phyloP scores from a whole-genome alignment of 2,113 vertebrate species.

The Pelodiscus sinensis region DNA sequence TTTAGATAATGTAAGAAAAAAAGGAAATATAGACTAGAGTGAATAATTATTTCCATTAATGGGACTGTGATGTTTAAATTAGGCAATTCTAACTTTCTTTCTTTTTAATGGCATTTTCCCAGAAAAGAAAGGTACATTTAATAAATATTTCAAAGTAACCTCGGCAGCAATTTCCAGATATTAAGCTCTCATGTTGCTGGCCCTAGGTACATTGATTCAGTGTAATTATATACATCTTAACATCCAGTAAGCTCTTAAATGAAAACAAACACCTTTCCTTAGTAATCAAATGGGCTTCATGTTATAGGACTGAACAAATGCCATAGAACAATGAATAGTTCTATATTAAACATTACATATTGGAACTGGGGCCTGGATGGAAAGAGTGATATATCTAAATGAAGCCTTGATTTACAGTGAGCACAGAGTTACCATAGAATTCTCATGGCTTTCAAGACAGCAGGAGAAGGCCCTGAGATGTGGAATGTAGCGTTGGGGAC shows the following conservation, averaged over 20 bases:
- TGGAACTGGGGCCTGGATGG: neutral
- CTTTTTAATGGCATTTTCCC: conserved; percentile 66
- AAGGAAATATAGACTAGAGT: neutral
- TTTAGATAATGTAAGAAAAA: conserved; percentile 28
- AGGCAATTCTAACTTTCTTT: conserved; percentile 53
- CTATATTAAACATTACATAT: neutral
- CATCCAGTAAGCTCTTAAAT: conserved; percentile 53
- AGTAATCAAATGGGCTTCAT: conserved; percentile 16
- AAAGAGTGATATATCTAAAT: conserved; percentile 24
- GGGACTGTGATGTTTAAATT: conserved; percentile 18
- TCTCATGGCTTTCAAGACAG: neutral
- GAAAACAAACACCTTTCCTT: conserved; percentile 56
- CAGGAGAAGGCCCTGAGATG: rapidly evolving
- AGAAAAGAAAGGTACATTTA: conserved; percentile 63
- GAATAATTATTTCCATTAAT: conserved; percentile 62
- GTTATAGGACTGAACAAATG: neutral
- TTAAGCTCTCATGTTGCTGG: conserved; percentile 63
- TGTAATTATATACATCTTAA: conserved; percentile 35
- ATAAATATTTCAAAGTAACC: conserved; percentile 69
- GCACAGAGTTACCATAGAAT: neutral
- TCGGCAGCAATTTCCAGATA: conserved; percentile 65
- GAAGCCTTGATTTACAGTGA: neutral
- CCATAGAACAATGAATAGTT: conserved; percentile 14
- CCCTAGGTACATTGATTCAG: conserved; percentile 54
- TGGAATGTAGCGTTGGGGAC: rapidly evolving